phyloP scores from a whole-genome alignment of 2,797 vertebrate genomes.

The Nannoperca obscura region DNA sequence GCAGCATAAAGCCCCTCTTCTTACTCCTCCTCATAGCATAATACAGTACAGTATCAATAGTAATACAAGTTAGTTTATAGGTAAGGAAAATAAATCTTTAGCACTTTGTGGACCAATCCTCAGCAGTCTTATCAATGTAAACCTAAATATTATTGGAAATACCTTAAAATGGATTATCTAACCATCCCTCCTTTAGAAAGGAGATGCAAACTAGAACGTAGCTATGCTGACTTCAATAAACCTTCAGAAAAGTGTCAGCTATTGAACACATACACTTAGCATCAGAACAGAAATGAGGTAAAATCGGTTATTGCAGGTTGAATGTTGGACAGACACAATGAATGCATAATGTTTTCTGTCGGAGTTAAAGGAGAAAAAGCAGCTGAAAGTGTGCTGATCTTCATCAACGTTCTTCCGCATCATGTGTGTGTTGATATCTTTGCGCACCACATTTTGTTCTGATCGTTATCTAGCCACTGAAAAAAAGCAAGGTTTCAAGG shows the following conservation, averaged over 20 bases:
- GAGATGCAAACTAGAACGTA: background rate
- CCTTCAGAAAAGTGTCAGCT: background rate
- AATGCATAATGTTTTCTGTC: background rate
- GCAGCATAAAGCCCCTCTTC: no score
- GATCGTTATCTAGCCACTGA: background rate
- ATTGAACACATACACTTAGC: background rate
- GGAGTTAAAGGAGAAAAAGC: background rate
- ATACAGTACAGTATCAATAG: background rate
- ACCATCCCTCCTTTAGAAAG: background rate
- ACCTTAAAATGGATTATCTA: background rate
- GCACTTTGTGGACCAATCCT: background rate
- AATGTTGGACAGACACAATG: background rate
- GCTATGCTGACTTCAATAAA: background rate
- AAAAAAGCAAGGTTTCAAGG: background rate
- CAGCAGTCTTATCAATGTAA: background rate
- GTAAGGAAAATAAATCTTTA: background rate
- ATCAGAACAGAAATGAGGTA: background rate
- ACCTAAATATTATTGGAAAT: background rate
- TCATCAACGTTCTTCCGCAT: background rate
- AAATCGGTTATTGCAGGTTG: background rate
- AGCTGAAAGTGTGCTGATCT: background rate
- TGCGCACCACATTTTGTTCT: background rate
- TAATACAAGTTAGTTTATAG: background rate
- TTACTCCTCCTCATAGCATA: background rate
- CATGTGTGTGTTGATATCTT: background rate